These are phyloP conservation scores for Puma concolor DNA, from an alignment of 2,113 vertebrate genomes.

Conservation along the genomic window DNA sequence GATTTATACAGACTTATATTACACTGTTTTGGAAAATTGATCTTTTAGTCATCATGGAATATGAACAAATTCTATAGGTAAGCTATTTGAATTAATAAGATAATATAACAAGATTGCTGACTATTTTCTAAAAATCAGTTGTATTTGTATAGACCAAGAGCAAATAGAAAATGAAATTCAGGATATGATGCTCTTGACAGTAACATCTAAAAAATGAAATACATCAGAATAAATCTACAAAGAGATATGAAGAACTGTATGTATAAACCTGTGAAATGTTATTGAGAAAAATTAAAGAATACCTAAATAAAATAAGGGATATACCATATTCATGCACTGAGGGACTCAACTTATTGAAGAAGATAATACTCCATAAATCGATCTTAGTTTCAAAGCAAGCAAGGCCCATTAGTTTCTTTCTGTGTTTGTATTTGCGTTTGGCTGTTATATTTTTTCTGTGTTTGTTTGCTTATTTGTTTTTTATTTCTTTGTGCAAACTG, in stretches of 20 bases:
- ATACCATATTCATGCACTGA: background rate
- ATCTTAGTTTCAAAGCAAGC: background rate
- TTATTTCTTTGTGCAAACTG: background rate
- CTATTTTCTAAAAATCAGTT: background rate
- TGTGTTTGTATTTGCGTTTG: background rate
- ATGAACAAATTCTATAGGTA: background rate
- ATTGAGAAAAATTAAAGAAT: background rate
- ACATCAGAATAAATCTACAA: background rate
- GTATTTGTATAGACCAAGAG: background rate
- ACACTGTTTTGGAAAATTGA: background rate
- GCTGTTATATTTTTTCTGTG: background rate
- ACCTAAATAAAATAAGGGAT: background rate
- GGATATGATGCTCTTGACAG: background rate
- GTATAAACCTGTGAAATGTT: background rate
- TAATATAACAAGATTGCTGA: background rate
- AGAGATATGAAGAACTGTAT: background rate
- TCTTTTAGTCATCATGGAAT: background rate
- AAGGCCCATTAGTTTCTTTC: background rate
- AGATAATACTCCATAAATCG: background rate
- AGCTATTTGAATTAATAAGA: background rate
- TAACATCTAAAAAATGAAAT: background rate
- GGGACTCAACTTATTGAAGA: background rate
- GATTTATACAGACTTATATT: background rate
- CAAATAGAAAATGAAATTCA: slow-evolving; percentile 3
- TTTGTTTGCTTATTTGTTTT: background rate